Percentiles rank a stretch among this genome's conserved stretches.
Evolutionary conservation across 2,797 vertebrate species (phyloP).

Genomic region (Tamandua tetradactyla): DNA sequence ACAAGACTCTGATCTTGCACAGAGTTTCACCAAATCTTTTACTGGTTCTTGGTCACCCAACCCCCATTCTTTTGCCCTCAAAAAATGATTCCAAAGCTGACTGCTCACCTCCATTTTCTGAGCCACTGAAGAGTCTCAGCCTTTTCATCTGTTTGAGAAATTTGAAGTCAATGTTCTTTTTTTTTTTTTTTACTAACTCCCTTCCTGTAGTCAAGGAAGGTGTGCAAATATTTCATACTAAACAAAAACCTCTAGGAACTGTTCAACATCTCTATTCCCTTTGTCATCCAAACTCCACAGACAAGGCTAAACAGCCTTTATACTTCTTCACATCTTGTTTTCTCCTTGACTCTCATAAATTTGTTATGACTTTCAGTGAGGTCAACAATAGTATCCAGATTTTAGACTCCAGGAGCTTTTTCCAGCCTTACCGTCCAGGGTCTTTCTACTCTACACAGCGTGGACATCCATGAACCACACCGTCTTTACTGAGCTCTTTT

Average conservation of each 20-base stretch:
- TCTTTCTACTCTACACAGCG: not conserved
- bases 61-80: not conserved
- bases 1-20: not conserved
- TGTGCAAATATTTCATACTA: not conserved
- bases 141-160: not conserved
- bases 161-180: not conserved
- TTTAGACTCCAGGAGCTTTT: not conserved
- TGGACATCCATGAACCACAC: not conserved
- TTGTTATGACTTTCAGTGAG: not conserved
- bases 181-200: not conserved
- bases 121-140: not conserved
- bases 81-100: not conserved
- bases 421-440: not conserved
- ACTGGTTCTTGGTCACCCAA: not conserved
- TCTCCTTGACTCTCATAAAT: not conserved
- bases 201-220: not conserved
- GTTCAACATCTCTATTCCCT: not conserved
- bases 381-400: not conserved
- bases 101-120: not conserved
- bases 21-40: not conserved
- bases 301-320: not conserved
- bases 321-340: not conserved
- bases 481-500: not conserved
- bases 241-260: not conserved
- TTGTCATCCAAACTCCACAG: not conserved